Evolutionary conservation across 2,113 vertebrate species (phyloP).

Genomic region (Datnioides undecimradiatus): DNA sequence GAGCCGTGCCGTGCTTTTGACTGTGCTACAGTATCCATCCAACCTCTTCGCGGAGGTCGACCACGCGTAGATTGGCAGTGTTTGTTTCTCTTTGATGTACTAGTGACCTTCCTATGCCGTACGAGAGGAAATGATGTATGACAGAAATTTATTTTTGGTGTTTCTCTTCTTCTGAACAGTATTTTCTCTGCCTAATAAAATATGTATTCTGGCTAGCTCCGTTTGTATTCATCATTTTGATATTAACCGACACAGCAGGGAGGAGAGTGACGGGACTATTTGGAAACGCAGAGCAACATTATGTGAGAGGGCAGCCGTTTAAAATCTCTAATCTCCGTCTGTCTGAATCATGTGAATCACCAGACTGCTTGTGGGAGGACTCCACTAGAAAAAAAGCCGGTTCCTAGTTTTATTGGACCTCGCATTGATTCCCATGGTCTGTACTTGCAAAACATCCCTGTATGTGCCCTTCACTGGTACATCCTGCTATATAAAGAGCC

Average conservation of each 20-base stretch:
- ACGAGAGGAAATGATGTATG: constrained; percentile 66
- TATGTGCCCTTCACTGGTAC: constrained; percentile 51
- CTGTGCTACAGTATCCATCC: constrained; percentile 41
- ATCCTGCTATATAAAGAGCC: constrained; percentile 63
- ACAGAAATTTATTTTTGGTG: constrained; percentile 83
- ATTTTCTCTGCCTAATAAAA: constrained; percentile 87
- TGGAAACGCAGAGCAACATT: background rate
- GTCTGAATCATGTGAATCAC: constrained; percentile 33
- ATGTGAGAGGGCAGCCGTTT: constrained; percentile 12
- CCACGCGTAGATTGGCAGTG: constrained; percentile 28
- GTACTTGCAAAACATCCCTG: constrained; percentile 5
- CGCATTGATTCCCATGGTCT: constrained; percentile 57
- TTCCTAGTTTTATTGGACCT: background rate
- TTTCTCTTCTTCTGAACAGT: constrained; percentile 80
- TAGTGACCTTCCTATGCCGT: constrained; percentile 63
- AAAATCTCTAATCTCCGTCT: constrained; percentile 17
- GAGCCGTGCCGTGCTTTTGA: constrained; percentile 42
- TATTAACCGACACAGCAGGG: background rate
- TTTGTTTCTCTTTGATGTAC: constrained; percentile 65
- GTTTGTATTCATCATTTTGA: constrained; percentile 27
- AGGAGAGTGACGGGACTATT: constrained; percentile 11
- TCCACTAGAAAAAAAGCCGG: background rate
- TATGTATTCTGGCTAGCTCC: constrained; percentile 83
- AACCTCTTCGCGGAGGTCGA: constrained; percentile 22
- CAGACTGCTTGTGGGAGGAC: constrained; percentile 45